These are phyloP conservation scores for Zeus faber DNA, from an alignment of 2,113 vertebrate species.

Conservation along the genomic window DNA sequence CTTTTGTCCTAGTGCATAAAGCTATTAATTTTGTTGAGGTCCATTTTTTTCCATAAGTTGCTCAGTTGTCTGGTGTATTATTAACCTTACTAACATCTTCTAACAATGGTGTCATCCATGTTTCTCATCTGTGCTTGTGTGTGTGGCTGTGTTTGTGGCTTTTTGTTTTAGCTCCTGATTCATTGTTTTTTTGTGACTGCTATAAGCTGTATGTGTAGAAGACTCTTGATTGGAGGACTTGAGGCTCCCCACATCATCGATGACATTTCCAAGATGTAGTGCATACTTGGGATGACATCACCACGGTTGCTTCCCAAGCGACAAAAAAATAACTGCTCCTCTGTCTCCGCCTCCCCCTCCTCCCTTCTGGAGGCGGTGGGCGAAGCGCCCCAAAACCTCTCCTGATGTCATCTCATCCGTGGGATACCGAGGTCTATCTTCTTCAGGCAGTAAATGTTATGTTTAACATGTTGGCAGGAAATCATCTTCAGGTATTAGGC, in stretches of 20 bases:
- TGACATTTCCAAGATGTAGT: slow-evolving; percentile 7
- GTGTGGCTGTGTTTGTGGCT: slow-evolving; percentile 4
- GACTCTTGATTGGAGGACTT: background rate
- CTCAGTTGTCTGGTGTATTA: background rate
- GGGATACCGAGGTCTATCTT: background rate
- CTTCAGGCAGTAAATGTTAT: background rate
- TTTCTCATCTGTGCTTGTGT: too few species aligned
- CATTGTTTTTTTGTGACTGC: background rate
- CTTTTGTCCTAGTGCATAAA: background rate
- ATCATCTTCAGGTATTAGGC: too few species aligned
- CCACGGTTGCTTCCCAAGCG: too few species aligned
- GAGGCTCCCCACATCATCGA: background rate
- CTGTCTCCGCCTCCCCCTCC: too few species aligned
- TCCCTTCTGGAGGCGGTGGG: too few species aligned
- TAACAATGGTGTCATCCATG: slow-evolving; percentile 9
- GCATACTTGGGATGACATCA: background rate
- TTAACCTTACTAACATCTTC: slow-evolving; percentile 23
- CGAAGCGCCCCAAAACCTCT: too few species aligned
- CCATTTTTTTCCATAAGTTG: background rate
- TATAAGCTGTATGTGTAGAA: too few species aligned
- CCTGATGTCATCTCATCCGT: background rate
- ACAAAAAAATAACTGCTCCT: background rate
- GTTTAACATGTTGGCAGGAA: background rate
- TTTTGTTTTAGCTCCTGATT: background rate
- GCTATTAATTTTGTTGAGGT: background rate